Conservation (phyloP, 2,888 invertebrate genomes). For the Patella pellucida region DNA sequence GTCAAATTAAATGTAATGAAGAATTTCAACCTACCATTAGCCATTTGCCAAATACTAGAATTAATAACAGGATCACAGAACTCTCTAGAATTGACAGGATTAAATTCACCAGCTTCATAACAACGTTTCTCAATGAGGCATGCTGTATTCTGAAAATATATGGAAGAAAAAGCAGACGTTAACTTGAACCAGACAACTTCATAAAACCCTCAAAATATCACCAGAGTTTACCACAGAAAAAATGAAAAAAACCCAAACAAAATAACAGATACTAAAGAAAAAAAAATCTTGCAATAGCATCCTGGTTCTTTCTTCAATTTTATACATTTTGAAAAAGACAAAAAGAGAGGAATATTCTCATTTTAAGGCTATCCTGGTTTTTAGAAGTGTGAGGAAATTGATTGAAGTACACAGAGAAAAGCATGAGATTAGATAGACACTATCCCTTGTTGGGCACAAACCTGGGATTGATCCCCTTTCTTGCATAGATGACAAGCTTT, state of each 20-base stretch:
- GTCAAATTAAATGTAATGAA: no score
- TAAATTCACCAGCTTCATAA: slow-evolving; percentile 48
- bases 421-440: no score
- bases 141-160: slow-evolving; percentile 34
- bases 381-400: no score
- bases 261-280: neutral
- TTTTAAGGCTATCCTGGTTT: neutral
- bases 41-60: slow-evolving; percentile 41
- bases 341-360: neutral
- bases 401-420: no score
- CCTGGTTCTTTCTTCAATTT: neutral
- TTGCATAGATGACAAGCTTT: no score
- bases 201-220: neutral
- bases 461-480: no score
- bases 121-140: slow-evolving; percentile 45
- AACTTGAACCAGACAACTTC: neutral
- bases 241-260: neutral
- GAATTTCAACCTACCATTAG: slow-evolving; percentile 32
- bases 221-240: neutral
- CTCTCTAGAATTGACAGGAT: slow-evolving; percentile 34
- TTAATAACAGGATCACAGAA: slow-evolving; percentile 44
- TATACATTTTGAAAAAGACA: neutral
- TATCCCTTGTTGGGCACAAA: no score
- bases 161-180: neutral
- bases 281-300: neutral